Base-by-base conservation (phyloP, 2,797 vertebrate genomes). In the Silurus aristotelis region DNA sequence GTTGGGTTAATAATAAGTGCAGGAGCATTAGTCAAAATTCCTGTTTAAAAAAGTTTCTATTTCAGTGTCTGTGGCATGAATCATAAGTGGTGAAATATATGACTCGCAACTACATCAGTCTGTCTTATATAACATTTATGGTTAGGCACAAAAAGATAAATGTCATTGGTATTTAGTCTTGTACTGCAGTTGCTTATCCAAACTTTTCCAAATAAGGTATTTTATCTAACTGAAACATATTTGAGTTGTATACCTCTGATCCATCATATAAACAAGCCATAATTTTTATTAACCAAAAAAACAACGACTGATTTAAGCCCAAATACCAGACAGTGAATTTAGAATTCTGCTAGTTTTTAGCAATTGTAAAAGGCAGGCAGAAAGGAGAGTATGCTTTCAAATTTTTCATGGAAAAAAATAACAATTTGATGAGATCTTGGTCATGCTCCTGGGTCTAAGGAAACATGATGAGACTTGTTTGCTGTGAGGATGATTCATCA, bases 401-500 rank as follows among this genome's bases (percentile, higher is more conserved):
- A 55, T 77, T 58, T 77, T 73, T 73, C 2, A 52, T 5, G 8
- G 19, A 52, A 10, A 71, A 58, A 78, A 48, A 60, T 12, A 25
- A 46, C 31, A 84, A 60, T 31, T 27, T 52, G 19, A 78, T 66
- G 20, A 79, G 38, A 48, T 58, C 56, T 63, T 70, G 46, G 55
- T 15, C 13, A 55, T 25, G 22, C 70, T 81, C 19, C 15, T 15
- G 52, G 10, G 27, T 48, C 79, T 48, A 68, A 1, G 0, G 46
- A 15, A 70, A 85, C 58, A 70, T 82, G 60, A 20, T 82, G 27
- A 85, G 71, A 80, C 83, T 48, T 25, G 60, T 63, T 81, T 48
- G 88, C 75, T 66, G 60, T 87, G 82, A 78, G 63, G 88, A 87
- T 86, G 88, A 91, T 84, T 89, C 80, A 85, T 78, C 80, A 87